phyloP scores from a whole-genome alignment of 1,140 invertebrate genomes.

The Nephotettix cincticeps region DNA sequence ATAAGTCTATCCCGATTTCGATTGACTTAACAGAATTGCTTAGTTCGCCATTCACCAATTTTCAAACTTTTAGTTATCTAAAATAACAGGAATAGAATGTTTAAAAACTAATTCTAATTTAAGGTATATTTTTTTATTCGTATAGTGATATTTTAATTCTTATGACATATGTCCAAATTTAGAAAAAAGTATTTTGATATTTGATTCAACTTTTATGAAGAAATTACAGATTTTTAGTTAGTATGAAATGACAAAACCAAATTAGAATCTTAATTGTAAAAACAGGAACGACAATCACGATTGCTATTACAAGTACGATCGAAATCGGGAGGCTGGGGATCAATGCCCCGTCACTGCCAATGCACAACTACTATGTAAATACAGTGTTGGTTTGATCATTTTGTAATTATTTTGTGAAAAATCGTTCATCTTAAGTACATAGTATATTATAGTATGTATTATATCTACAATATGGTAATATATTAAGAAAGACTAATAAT shows the following conservation, averaged over 20 bases:
- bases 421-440: slow-evolving; percentile 24
- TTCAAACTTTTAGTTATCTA: no score
- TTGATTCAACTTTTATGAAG: no score
- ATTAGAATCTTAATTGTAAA: no score
- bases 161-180: no score
- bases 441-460: slow-evolving; percentile 34
- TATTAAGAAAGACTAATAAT: slow-evolving; percentile 36
- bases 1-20: not conserved
- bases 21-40: not conserved
- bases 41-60: no score
- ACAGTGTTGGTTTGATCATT: slow-evolving; percentile 19
- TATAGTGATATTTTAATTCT: no score
- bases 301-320: not conserved
- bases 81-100: no score
- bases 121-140: no score
- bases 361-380: slow-evolving; percentile 36
- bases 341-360: slow-evolving; percentile 38
- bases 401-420: slow-evolving; percentile 30
- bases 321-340: not conserved
- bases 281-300: slow-evolving; percentile 1
- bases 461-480: slow-evolving; percentile 25
- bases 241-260: no score
- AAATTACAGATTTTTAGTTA: not conserved
- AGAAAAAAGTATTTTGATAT: no score
- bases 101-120: no score